Evolutionary conservation across 2,888 invertebrate species (phyloP).

Genomic region (Leuctra nigra): DNA sequence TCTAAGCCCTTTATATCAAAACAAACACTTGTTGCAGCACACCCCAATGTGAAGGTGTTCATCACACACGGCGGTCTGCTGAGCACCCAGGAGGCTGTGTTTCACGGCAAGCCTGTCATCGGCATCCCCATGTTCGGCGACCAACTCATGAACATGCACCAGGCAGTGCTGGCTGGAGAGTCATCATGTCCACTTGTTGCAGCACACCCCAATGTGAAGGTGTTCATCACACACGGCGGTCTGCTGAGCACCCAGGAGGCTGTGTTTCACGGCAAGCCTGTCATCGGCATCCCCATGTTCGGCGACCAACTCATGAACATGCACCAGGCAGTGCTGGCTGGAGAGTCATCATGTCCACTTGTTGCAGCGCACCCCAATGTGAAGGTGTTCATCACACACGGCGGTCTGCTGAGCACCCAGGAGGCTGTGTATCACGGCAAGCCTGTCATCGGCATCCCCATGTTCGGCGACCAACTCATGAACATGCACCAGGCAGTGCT

Average conservation of each 20-base stretch:
- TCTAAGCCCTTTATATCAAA: no score
- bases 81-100: constrained; percentile 38
- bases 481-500: constrained; percentile 39
- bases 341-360: no score
- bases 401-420: constrained; percentile 47
- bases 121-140: constrained; percentile 31
- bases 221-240: constrained; percentile 54
- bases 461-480: constrained; percentile 35
- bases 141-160: constrained; percentile 39
- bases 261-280: constrained; percentile 30
- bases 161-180: constrained; percentile 37
- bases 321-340: constrained; percentile 37
- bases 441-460: constrained; percentile 31
- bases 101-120: constrained; percentile 31
- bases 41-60: constrained; percentile 48
- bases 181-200: no score
- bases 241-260: constrained; percentile 43
- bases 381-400: constrained; percentile 49
- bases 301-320: constrained; percentile 38
- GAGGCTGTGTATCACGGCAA: constrained; percentile 31
- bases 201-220: constrained; percentile 39
- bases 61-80: constrained; percentile 54
- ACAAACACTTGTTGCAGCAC: no score
- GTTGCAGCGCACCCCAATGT: constrained; percentile 38
- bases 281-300: constrained; percentile 31